These are phyloP conservation scores for Nephrotoma appendiculata DNA, from an alignment of 2,888 invertebrate species.

Conservation along the genomic window DNA sequence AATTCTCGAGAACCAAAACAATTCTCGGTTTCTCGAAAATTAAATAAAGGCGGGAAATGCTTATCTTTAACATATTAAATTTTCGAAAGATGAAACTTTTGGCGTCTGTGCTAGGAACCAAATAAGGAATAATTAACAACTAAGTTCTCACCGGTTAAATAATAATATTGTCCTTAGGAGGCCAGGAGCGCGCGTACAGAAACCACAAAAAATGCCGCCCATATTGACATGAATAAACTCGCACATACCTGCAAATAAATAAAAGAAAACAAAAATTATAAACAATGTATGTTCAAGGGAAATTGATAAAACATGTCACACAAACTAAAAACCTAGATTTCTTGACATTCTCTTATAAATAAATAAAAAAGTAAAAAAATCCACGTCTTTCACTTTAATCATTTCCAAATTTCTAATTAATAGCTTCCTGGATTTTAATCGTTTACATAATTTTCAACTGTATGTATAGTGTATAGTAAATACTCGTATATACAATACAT, in stretches of 20 bases:
- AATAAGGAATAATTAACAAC: background rate
- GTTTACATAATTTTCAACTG: background rate
- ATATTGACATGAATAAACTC: background rate
- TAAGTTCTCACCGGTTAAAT: background rate
- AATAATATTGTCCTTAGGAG: background rate
- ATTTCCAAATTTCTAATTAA: background rate
- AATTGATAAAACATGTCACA: background rate
- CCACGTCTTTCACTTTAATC: background rate
- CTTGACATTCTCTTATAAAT: background rate
- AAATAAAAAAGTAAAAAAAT: background rate
- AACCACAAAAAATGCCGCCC: background rate
- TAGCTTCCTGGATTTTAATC: background rate
- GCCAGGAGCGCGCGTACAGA: background rate
- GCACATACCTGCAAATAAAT: background rate
- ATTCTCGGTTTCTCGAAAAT: no score
- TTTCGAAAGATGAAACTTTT: no score
- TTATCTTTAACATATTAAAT: no score
- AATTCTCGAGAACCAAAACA: no score
- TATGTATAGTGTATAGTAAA: background rate
- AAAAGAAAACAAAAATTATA: background rate
- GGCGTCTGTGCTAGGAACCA: no score
- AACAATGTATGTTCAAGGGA: background rate
- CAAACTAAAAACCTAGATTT: background rate
- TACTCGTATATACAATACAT: background rate
- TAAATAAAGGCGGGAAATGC: no score